Evolutionary conservation across 2,888 invertebrate genomes (phyloP).

Genomic region (Dione juno): DNA sequence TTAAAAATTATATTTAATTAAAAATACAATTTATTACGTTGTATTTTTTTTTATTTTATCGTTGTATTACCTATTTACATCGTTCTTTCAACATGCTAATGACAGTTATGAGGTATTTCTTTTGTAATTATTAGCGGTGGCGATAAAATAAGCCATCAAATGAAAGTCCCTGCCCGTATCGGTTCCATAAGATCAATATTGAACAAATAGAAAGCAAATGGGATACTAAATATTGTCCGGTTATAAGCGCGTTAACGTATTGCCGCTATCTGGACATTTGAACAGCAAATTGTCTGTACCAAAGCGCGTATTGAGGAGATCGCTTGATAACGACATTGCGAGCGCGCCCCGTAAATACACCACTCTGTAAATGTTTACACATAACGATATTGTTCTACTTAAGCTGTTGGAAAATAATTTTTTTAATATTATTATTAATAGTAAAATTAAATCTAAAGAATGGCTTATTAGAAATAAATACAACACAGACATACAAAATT

Average conservation of each 20-base stretch:
- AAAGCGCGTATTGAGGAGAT: slow-evolving; percentile 49
- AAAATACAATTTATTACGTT: too few relatives aligned
- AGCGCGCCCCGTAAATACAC: slow-evolving; percentile 47
- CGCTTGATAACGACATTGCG: slow-evolving; percentile 47
- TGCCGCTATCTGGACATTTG: slow-evolving; percentile 50
- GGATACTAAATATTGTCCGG: slow-evolving; percentile 38
- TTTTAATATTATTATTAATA: background rate
- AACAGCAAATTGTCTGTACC: slow-evolving; percentile 51
- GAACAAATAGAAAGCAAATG: slow-evolving; percentile 36
- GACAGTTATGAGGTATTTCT: background rate
- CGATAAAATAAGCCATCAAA: slow-evolving; percentile 1
- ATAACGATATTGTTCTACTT: slow-evolving; percentile 35
- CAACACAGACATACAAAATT: too few relatives aligned
- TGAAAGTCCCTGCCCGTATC: slow-evolving; percentile 7
- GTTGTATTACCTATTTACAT: background rate
- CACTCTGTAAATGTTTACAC: slow-evolving; percentile 49
- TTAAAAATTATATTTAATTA: too few relatives aligned
- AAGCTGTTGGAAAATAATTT: background rate
- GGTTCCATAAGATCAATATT: background rate
- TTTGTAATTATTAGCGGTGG: background rate
- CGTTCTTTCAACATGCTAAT: background rate
- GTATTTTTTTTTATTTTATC: too few relatives aligned
- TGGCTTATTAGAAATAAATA: too few relatives aligned
- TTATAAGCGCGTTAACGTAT: slow-evolving; percentile 43
- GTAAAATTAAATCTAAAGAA: too few relatives aligned